A percentile compares a stretch with the other conserved stretches of the same genome.
phyloP scores from a whole-genome alignment of 2,797 vertebrate genomes.

The Pseudomugil gertrudae region DNA sequence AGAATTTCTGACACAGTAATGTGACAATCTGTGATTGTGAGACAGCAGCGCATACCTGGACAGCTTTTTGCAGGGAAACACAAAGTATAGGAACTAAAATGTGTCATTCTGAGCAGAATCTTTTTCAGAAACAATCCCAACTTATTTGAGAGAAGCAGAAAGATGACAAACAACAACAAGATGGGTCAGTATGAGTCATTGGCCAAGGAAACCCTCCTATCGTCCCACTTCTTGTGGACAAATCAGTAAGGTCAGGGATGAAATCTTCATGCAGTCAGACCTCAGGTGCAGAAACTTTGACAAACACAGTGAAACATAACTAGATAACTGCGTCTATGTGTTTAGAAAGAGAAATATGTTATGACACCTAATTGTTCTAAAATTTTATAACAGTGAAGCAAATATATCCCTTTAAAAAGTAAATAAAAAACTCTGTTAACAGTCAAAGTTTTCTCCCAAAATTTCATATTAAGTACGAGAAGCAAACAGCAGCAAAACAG shows the following conservation, averaged over 20 bases:
- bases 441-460: background rate
- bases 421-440: background rate
- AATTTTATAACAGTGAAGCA: background rate
- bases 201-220: background rate
- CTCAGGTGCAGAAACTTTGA: background rate
- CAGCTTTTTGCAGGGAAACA: background rate
- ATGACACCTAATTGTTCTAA: background rate
- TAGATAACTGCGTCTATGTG: background rate
- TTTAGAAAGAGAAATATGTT: background rate
- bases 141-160: background rate
- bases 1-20: background rate
- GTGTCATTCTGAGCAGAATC: background rate
- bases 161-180: background rate
- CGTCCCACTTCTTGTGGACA: background rate
- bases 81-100: background rate
- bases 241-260: background rate
- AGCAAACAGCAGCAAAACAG: background rate
- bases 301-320: background rate
- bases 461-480: background rate
- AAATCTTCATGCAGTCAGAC: background rate
- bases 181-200: background rate
- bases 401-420: background rate
- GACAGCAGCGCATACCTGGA: background rate
- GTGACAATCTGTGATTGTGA: background rate
- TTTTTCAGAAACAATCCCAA: background rate